phyloP scores from a whole-genome alignment of 2,113 vertebrate genomes.

The Pterophyllum scalare region DNA sequence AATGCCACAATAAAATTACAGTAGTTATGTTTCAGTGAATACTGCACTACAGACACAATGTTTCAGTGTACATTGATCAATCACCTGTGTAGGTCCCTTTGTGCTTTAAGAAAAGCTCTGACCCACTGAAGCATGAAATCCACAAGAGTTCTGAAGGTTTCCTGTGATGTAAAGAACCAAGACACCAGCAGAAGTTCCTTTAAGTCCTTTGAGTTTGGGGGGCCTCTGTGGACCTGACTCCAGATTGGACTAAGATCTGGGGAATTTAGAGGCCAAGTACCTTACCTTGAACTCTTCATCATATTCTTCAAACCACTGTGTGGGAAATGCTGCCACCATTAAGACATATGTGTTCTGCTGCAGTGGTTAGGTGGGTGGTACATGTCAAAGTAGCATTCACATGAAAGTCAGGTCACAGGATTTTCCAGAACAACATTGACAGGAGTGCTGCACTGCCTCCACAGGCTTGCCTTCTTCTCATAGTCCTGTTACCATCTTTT shows the following conservation, averaged over 20 bases:
- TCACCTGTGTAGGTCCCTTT: not conserved
- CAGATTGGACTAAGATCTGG: not conserved
- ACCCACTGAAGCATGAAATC: not conserved
- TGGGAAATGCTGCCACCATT: not conserved
- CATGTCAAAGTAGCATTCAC: not conserved
- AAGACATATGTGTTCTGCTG: not conserved
- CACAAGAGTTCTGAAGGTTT: not conserved
- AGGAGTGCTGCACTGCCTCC: not conserved
- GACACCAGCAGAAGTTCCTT: not conserved
- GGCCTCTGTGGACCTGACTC: not conserved
- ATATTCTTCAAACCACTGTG: not conserved
- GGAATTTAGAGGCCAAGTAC: not conserved
- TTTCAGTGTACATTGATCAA: not conserved
- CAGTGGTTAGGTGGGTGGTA: not conserved
- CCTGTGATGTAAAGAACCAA: not conserved
- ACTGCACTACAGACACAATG: not conserved
- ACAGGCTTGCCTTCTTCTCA: not conserved
- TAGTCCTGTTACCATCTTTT: not conserved
- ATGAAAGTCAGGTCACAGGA: not conserved
- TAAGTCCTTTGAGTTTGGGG: not conserved
- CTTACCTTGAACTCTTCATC: not conserved
- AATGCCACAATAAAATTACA: not conserved
- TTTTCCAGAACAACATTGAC: not conserved
- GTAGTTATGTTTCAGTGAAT: not conserved
- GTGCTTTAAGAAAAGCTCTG: not conserved